Base-by-base conservation (phyloP, 2,113 vertebrate genomes). In the Dolichallabes microphthalmus region DNA sequence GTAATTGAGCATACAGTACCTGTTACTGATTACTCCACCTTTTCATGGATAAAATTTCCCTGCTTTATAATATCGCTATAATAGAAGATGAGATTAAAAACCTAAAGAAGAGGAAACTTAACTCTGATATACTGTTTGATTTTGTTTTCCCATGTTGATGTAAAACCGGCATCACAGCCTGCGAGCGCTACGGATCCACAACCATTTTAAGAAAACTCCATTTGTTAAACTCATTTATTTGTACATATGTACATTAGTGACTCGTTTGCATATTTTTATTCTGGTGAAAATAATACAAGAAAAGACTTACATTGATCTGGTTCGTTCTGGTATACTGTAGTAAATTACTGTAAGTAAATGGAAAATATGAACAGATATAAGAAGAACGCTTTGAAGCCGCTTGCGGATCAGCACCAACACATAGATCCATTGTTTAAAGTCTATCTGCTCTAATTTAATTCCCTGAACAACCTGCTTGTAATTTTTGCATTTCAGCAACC, bases 401-500 rank as follows among this genome's bases (percentile, higher is more conserved):
- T 25, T 73, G 19, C 35, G 69, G 12, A 25, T 74, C 71, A 27
- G 27, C 11, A 17, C 25, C 39, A 25, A 27, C 25, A 53, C 25
- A 27, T 19, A 55, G 25, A 14, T 1, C 8, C 25, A 55, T 55
- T 22, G 6, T 32, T 2, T 32, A 57, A 2, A 27, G 45, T 27
- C 25, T 15, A 17, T 55, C 53, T 57, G n/a, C 27, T 4, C 1
- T 58, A 58, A 78, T 13, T 20, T 55, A n/a, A 55, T 76, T 7
- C 13, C 45, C 69, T 73, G 50, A 73, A 22, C 39, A 45, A 17
- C 6, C 9, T 55, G 30, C 30, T 73, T 64, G 55, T 78, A 13
- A 39, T 60, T 84, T 64, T 69, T 82, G 35, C 81, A 25, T 76
- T 53, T 2, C 73, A 99, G 98, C 90, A 87, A 94, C 89, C 30